Conservation (phyloP, 2,797 vertebrate genomes). For the Myotis daubentonii region DNA sequence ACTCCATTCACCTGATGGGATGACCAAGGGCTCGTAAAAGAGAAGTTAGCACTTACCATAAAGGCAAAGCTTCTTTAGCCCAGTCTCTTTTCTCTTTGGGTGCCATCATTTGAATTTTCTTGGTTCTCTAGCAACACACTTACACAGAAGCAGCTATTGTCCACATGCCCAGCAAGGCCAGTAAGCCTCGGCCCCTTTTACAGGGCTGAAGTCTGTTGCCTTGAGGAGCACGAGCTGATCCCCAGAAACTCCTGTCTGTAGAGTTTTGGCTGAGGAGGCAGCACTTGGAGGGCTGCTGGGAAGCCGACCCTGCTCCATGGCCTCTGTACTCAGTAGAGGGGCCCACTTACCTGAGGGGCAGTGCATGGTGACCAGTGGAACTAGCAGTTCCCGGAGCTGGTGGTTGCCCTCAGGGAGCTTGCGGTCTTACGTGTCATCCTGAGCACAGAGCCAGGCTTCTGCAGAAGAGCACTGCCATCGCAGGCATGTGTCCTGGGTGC, state of each 20-base stretch:
- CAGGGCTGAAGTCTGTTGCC: neutral
- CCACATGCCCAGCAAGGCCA: neutral
- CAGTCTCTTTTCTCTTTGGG: neutral
- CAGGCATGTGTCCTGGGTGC: neutral
- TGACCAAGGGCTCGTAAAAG: neutral
- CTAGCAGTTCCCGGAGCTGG: neutral
- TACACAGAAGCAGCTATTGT: neutral
- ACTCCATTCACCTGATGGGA: neutral
- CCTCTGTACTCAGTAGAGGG: neutral
- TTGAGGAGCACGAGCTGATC: neutral
- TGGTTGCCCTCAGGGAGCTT: neutral
- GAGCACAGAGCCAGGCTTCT: neutral
- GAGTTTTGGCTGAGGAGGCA: neutral
- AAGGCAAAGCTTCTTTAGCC: neutral
- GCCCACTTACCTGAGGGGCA: conserved; percentile 64
- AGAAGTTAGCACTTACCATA: neutral
- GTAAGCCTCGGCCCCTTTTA: neutral
- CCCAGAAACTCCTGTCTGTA: neutral
- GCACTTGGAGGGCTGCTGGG: neutral
- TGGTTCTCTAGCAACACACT: neutral
- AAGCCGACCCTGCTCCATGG: neutral
- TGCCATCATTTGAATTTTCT: neutral
- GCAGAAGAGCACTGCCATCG: neutral
- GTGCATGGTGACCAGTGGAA: neutral
- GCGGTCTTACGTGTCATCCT: neutral